phyloP scores from a whole-genome alignment of 1,140 invertebrate species.

The Drosophila pectinifera region DNA sequence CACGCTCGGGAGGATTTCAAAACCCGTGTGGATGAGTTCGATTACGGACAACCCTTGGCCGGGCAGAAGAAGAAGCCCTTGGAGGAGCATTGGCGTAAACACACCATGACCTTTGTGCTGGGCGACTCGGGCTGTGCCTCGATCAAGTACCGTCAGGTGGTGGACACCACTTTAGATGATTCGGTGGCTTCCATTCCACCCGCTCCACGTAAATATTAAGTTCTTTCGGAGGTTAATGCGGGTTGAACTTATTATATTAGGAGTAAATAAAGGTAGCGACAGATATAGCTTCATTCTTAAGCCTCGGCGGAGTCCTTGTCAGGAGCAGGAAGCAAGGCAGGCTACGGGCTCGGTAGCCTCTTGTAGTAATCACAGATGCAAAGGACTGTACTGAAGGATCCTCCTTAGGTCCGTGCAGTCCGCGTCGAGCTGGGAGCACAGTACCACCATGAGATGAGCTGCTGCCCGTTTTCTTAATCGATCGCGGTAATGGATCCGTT shows the following conservation, averaged over 20 bases:
- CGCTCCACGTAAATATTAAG: conserved; percentile 94
- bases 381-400: neutral
- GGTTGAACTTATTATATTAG: neutral
- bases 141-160: conserved; percentile 95
- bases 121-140: conserved; percentile 90
- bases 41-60: conserved; percentile 85
- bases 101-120: conserved; percentile 92
- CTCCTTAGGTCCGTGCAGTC: neutral
- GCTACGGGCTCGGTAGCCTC: neutral
- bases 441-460: neutral
- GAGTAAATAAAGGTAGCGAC: neutral
- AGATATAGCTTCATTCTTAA: neutral
- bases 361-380: neutral
- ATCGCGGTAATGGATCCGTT: neutral
- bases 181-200: conserved; percentile 93
- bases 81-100: conserved; percentile 98
- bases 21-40: conserved; percentile 94
- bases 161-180: conserved; percentile 94
- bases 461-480: neutral
- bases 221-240: no score
- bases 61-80: conserved; percentile 89
- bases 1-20: conserved; percentile 98
- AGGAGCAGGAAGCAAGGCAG: no score
- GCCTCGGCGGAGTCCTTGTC: neutral
- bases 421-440: neutral